phyloP scores from a whole-genome alignment of 2,888 invertebrate genomes.

The Tetranychus piercei region DNA sequence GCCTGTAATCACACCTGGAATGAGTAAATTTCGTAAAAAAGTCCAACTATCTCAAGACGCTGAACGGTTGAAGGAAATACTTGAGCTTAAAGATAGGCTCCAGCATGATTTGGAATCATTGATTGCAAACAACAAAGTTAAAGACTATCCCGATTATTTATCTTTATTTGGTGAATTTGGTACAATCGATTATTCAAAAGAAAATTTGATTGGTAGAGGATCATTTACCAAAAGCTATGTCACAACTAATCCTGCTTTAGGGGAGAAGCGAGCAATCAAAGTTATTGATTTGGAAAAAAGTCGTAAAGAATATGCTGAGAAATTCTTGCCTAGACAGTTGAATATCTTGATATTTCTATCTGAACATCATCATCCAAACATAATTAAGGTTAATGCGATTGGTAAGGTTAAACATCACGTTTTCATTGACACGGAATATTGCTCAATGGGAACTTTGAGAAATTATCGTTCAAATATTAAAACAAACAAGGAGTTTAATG shows the following conservation, averaged over 20 bases:
- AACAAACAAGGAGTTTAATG: neutral
- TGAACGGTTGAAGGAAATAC: neutral
- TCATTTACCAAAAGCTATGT: neutral
- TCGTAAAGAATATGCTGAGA: neutral
- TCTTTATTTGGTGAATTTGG: neutral
- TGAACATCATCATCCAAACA: neutral
- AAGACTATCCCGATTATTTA: neutral
- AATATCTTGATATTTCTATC: neutral
- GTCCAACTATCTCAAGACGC: neutral
- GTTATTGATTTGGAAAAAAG: neutral
- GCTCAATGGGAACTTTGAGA: neutral
- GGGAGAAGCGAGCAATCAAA: neutral
- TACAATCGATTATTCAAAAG: neutral
- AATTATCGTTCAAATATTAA: neutral
- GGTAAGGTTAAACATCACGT: neutral
- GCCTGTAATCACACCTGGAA: neutral
- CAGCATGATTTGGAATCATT: neutral
- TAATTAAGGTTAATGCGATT: neutral
- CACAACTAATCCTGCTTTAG: neutral
- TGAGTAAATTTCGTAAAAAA: neutral
- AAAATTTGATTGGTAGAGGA: neutral
- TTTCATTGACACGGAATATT: slow-evolving; percentile 4
- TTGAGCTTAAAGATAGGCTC: neutral
- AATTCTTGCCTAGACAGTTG: slow-evolving; percentile 3
- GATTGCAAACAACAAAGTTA: neutral